Evolutionary conservation across 1,140 invertebrate genomes (phyloP), one percentile per base, ranked within the genome.

Genomic region (Drosophila watanabei): DNA sequence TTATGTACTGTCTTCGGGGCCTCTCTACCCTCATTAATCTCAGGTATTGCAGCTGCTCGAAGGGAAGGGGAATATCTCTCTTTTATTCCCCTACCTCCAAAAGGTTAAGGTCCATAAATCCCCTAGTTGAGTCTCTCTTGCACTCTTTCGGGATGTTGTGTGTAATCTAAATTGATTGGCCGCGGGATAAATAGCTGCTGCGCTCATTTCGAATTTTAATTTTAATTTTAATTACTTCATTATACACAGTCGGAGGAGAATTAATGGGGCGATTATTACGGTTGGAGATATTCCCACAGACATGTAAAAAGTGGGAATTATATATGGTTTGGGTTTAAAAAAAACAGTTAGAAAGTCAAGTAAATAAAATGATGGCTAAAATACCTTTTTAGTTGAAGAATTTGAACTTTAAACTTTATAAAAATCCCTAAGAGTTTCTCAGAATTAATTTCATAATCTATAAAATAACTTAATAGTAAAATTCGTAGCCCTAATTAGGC

Each of bases 1-100:
- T 16, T 39, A n/a, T n/a, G n/a, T n/a, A 33, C 14, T 76, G 58
- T 64, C 37, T 61, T 62, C 59, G 75, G 43, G 69, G 75, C 39
- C 41, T 56, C 35, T 52, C 75, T 85, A 85, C 86, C 86, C 79
- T 90, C 85, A 89, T 89, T 90, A 89, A 89, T 90, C 86, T 90
- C 79, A 70, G 48, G 68, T 75, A 58, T 51, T 65, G 65, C 54
- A 66, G 79, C 80, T 88, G 72, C 56, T 48, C 24, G 5, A 9
- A 39, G 49, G 11, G 33, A 57, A 37, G 28, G 49, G 48, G 41
- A 76, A n/a, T n/a, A n/a, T 68, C 49, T 65, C 20, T 54, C 32
- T 41, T 54, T 24, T 33, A 10, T 33, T 11, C 13, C 63, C 46
- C 37, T 30, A 13, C 18, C 37, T 24, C 28, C 14, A n/a, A 41